Evolutionary conservation across 2,797 vertebrate genomes (phyloP), one percentile per base, ranked within the genome.

Genomic region (Rallus crepitans): DNA sequence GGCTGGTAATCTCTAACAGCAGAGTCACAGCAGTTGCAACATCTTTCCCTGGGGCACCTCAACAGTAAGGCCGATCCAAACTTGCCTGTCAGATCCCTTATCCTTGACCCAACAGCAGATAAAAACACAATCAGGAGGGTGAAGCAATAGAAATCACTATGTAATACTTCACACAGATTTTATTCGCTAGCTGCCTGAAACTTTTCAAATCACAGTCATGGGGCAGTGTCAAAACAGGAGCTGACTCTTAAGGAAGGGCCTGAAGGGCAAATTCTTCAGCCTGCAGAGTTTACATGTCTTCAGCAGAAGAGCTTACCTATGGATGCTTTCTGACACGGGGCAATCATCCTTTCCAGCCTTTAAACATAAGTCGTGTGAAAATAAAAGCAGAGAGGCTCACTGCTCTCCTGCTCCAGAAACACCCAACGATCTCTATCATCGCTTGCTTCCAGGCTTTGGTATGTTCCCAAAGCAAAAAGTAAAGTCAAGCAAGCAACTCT

Each of bases 391-490:
- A 31, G 9, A 45, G 39, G 25, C 14, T 81, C 57, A 12, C 39
- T 40, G 42, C 61, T 75, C 60, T 48, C 24, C 73, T 45, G 39
- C 31, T 69, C n/a, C 1, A 0, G 21, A 63, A 87, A 39, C 57
- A 85, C 21, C 7, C 6, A 64, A 15, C 2, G 1, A 28, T 50
- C 82, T 37, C 25, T 1, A 2, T 18, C 35, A 42, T 35, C 0
- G 0, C 45, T 40, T 20, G 33, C 23, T 82, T 78, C 83, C 40
- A 12, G 27, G 19, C 31, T 64, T 72, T 55, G 45, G 7, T 33
- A 37, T 23, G 12, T 35, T 79, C 42, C 52, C 4, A 56, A 65
- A 87, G 19, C 15, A 76, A 69, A 69, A 5, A 61, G 18, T 25
- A 77, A 77, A 63, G 42, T 8, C 37, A 77, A 70, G 6, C 3